Evolutionary conservation across 2,113 vertebrate genomes (phyloP).

Genomic region (Rhinopomastus cyanomelas): DNA sequence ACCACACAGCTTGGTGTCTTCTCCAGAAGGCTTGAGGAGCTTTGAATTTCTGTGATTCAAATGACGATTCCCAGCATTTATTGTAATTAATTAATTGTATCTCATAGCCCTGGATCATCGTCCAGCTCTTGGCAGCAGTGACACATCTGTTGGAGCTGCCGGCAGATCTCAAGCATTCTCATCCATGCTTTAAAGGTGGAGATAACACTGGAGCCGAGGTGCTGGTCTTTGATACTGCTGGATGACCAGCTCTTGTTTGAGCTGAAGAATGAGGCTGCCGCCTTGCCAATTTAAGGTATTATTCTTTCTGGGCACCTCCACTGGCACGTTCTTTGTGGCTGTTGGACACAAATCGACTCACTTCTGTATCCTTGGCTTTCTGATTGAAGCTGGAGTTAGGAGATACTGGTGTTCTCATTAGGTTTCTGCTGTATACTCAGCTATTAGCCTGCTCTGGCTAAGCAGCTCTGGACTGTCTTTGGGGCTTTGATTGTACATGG

Average conservation of each 20-base stretch:
- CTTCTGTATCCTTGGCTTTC: slow-evolving; percentile 1
- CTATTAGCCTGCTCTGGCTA: slow-evolving; percentile 30
- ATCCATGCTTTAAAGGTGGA: neutral
- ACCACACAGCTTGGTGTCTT: too few species aligned
- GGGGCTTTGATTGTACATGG: neutral
- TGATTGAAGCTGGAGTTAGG: neutral
- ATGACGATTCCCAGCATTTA: neutral
- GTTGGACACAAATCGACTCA: neutral
- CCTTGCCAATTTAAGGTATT: slow-evolving; percentile 26
- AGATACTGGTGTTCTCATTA: slow-evolving; percentile 17
- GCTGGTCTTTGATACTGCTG: neutral
- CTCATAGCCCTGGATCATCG: neutral
- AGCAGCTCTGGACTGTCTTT: slow-evolving; percentile 2
- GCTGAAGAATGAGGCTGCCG: slow-evolving; percentile 35
- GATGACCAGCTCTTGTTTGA: slow-evolving; percentile 35
- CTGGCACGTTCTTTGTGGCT: neutral
- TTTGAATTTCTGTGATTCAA: neutral
- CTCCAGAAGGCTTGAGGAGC: neutral
- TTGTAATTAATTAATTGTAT: neutral
- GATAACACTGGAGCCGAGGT: neutral
- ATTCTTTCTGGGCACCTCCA: slow-evolving; percentile 26
- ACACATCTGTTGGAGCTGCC: slow-evolving; percentile 10
- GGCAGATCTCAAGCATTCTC: neutral
- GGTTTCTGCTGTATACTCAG: neutral
- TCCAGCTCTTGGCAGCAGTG: neutral